Conservation (phyloP, 2,888 invertebrate species). For the Trissolcus japonicus region DNA sequence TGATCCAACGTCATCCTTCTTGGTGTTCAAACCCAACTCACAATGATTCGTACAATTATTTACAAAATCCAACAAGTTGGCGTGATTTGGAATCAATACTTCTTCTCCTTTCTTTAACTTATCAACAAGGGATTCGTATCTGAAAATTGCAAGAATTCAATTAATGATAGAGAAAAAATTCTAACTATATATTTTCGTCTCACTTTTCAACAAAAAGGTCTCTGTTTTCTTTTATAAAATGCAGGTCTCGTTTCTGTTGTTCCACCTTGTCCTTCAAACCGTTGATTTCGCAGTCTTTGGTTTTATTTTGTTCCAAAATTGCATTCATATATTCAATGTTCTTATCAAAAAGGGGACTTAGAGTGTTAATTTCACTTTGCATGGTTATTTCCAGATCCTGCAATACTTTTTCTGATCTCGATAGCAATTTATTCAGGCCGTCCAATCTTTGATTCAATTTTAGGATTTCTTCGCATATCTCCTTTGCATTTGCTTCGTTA, state of each 20-base stretch:
- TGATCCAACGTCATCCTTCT: too few relatives aligned
- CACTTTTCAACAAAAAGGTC: slow-evolving; percentile 65
- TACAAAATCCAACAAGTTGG: too few relatives aligned
- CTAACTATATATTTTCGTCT: neutral
- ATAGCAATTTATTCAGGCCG: slow-evolving; percentile 60
- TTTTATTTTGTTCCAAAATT: slow-evolving; percentile 58
- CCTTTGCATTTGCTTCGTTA: slow-evolving; percentile 60
- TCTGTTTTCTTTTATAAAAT: slow-evolving; percentile 62
- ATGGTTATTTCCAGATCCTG: slow-evolving; percentile 61
- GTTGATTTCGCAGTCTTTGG: slow-evolving; percentile 60
- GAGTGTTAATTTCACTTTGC: slow-evolving; percentile 61
- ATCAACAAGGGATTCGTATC: slow-evolving; percentile 16
- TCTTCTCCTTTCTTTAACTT: slow-evolving; percentile 19
- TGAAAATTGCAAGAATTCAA: neutral
- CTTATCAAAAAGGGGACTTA: slow-evolving; percentile 62
- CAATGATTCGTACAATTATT: too few relatives aligned
- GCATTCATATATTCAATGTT: slow-evolving; percentile 61
- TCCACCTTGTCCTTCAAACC: slow-evolving; percentile 60
- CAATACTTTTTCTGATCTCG: slow-evolving; percentile 60
- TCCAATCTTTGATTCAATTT: slow-evolving; percentile 58
- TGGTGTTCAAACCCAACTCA: too few relatives aligned
- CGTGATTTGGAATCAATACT: slow-evolving; percentile 6
- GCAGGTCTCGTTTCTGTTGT: slow-evolving; percentile 64
- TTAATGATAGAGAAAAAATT: neutral
- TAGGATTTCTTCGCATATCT: slow-evolving; percentile 60